Conservation (phyloP, 1,140 invertebrate genomes). For the Ridgeia piscesae region DNA sequence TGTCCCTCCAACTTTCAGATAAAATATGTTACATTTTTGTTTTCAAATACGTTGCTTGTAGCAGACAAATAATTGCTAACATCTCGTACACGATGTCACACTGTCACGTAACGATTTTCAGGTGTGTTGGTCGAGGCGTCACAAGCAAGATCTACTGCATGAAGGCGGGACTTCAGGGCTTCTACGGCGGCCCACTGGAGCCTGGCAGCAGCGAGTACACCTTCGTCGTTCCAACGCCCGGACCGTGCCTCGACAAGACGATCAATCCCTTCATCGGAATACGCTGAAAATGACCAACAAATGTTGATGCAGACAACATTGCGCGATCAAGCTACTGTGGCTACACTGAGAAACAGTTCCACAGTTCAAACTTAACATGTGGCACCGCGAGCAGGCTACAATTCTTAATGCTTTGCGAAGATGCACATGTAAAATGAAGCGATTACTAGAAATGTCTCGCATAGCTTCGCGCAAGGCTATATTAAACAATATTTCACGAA, state of each 20-base stretch:
- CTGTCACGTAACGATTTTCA: conserved; percentile 21
- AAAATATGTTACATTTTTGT: no score
- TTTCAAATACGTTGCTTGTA: not conserved
- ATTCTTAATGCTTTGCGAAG: no score
- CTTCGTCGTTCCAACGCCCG: conserved; percentile 33
- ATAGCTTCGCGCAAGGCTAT: not conserved
- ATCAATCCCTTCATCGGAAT: conserved; percentile 9
- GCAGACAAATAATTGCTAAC: not conserved
- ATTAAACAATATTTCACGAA: not conserved
- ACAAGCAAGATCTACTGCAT: conserved; percentile 37
- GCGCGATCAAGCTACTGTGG: no score
- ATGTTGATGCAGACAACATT: no score
- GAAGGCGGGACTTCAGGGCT: conserved; percentile 39
- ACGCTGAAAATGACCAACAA: not conserved
- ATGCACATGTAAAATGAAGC: no score
- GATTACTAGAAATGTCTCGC: not conserved
- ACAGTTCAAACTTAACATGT: no score
- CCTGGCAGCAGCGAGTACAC: conserved; percentile 36
- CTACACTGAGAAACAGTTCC: no score
- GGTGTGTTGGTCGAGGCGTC: conserved; percentile 32
- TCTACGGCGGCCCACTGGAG: conserved; percentile 37
- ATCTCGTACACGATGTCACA: not conserved
- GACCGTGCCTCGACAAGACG: not conserved
- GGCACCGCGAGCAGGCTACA: no score
- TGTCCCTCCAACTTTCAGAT: no score